phyloP scores from a whole-genome alignment of 1,140 invertebrate species.

The Alviniconcha marisindica region DNA sequence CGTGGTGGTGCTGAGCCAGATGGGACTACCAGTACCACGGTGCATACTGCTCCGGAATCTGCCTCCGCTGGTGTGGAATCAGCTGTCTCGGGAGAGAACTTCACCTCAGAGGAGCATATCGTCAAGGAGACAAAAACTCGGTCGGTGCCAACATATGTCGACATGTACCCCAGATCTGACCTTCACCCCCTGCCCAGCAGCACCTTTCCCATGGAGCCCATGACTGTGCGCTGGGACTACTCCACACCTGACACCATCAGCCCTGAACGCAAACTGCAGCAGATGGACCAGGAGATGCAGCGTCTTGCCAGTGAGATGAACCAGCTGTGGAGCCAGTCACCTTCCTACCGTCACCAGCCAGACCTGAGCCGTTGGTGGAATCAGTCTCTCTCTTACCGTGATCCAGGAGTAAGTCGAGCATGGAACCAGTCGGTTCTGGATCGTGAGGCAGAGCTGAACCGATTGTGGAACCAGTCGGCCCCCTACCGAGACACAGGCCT shows the following conservation, averaged over 20 bases:
- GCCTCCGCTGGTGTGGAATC: too few relatives aligned
- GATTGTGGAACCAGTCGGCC: not conserved
- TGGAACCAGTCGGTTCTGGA: not conserved
- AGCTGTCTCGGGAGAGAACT: not conserved
- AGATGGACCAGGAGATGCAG: slow-evolving; percentile 48
- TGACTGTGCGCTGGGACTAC: not conserved
- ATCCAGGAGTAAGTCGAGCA: not conserved
- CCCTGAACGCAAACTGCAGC: slow-evolving; percentile 40
- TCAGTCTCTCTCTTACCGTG: not conserved
- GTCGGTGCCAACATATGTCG: not conserved
- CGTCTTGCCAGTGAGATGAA: slow-evolving; percentile 47
- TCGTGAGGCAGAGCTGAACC: not conserved
- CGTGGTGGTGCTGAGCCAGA: not conserved
- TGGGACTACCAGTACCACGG: too few relatives aligned
- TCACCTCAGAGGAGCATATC: not conserved
- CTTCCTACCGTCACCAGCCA: not conserved
- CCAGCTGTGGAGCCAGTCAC: slow-evolving; percentile 28
- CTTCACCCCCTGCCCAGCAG: not conserved
- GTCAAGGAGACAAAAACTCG: not conserved
- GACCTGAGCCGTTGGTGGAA: not conserved
- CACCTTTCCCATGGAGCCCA: not conserved
- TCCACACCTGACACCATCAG: slow-evolving; percentile 21
- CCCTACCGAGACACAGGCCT: not conserved
- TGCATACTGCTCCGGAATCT: too few relatives aligned
- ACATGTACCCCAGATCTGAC: not conserved